A percentile compares a stretch with the other conserved stretches of the same genome.
Conservation (phyloP, 2,888 invertebrate species). For the Drosophila quinaria region DNA sequence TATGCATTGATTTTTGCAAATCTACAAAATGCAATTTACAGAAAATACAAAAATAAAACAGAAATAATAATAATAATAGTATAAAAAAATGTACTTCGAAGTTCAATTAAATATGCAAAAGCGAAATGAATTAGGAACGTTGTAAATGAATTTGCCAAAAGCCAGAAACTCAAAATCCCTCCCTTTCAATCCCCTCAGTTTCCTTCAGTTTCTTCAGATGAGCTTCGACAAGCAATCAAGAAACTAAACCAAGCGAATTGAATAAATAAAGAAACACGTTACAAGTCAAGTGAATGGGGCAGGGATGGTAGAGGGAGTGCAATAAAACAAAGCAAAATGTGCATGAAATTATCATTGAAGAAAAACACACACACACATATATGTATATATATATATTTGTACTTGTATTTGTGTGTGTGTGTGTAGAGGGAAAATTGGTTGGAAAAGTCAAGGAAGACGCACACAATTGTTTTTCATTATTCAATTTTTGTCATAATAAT, state of each 20-base stretch:
- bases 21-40: conserved; percentile 4
- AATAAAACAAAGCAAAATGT: conserved; percentile 78
- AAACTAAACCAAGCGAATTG: conserved; percentile 81
- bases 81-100: background rate
- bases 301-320: background rate
- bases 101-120: conserved; percentile 19
- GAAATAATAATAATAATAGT: background rate
- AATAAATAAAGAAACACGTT: conserved; percentile 78
- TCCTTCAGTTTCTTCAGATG: conserved; percentile 17
- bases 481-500: conserved; percentile 78
- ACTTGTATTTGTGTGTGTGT: background rate
- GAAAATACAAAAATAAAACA: conserved; percentile 3
- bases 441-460: conserved; percentile 62
- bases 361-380: conserved; percentile 21
- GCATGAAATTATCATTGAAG: conserved; percentile 76
- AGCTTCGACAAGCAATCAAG: conserved; percentile 73
- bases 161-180: conserved; percentile 18
- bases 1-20: conserved; percentile 36
- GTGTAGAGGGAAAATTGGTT: conserved; percentile 25
- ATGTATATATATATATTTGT: background rate
- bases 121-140: conserved; percentile 44
- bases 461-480: conserved; percentile 83
- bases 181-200: background rate
- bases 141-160: conserved; percentile 50
- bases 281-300: conserved; percentile 16